Conservation (phyloP, 1,140 invertebrate genomes). For the Teleopsis dalmanni region DNA sequence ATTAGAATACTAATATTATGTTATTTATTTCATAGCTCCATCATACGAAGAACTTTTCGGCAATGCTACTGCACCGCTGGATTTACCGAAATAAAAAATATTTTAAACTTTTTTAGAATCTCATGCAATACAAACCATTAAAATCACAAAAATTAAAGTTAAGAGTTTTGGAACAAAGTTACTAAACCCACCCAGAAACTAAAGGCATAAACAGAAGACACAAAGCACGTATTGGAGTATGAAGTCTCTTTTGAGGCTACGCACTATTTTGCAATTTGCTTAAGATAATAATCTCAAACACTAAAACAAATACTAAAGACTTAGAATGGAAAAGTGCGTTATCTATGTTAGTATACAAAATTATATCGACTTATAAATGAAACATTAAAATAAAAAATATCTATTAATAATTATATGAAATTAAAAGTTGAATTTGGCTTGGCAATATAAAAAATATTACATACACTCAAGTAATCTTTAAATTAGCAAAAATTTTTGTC, state of each 20-base stretch:
- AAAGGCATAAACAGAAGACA: neutral
- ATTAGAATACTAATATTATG: neutral
- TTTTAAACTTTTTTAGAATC: neutral
- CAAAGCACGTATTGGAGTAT: too few species aligned
- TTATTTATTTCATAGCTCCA: constrained; percentile 21
- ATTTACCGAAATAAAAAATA: constrained; percentile 23
- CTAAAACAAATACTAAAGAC: neutral
- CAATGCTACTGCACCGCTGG: constrained; percentile 25
- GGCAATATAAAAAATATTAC: too few species aligned
- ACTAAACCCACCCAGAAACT: constrained; percentile 13
- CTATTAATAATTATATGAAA: too few species aligned
- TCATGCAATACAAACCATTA: neutral
- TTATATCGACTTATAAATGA: neutral
- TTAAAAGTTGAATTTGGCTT: too few species aligned
- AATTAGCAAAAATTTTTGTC: too few species aligned
- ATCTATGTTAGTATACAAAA: neutral
- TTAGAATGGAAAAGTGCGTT: neutral
- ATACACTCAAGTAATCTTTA: too few species aligned
- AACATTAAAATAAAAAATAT: too few species aligned
- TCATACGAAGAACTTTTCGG: constrained; percentile 41
- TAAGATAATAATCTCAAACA: neutral
- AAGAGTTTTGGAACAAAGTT: constrained; percentile 9
- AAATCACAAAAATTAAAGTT: neutral
- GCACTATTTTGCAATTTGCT: neutral
- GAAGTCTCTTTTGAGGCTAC: neutral